Percentiles rank a stretch among this genome's conserved stretches.
phyloP scores from a whole-genome alignment of 2,113 vertebrate species.

The Redunca redunca region DNA sequence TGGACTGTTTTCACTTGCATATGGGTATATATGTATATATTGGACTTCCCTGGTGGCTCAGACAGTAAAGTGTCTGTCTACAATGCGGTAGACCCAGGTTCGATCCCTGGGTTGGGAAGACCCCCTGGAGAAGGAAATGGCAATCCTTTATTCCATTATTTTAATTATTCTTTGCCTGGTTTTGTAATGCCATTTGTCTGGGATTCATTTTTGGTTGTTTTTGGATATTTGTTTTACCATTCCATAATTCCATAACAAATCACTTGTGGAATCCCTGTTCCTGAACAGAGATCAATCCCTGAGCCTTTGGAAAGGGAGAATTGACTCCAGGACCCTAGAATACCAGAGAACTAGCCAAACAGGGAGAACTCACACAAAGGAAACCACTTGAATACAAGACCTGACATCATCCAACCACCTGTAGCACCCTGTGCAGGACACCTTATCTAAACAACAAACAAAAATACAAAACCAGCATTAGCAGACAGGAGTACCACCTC shows the following conservation, averaged over 20 bases:
- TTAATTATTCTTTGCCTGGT: not conserved
- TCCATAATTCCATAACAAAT: not conserved
- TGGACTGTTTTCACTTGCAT: not conserved
- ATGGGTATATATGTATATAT: not conserved
- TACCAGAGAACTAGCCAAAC: not conserved
- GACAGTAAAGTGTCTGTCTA: too few species aligned
- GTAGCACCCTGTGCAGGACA: not conserved
- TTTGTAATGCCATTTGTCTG: not conserved
- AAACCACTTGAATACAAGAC: not conserved
- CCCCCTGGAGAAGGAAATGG: too few species aligned
- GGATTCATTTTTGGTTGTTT: not conserved
- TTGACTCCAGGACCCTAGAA: not conserved
- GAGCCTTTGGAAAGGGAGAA: not conserved
- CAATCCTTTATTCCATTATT: not conserved
- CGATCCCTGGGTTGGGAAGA: too few species aligned
- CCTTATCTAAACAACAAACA: not conserved
- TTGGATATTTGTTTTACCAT: not conserved
- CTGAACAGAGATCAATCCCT: not conserved
- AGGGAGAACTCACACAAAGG: not conserved
- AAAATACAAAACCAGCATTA: not conserved
- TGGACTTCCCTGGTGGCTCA: too few species aligned
- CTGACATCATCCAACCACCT: not conserved
- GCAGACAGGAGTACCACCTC: not conserved
- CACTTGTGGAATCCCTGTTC: not conserved
- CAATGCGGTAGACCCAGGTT: too few species aligned